Base-by-base conservation (phyloP, 2,797 vertebrate genomes). In the Neoniphon sammara region DNA sequence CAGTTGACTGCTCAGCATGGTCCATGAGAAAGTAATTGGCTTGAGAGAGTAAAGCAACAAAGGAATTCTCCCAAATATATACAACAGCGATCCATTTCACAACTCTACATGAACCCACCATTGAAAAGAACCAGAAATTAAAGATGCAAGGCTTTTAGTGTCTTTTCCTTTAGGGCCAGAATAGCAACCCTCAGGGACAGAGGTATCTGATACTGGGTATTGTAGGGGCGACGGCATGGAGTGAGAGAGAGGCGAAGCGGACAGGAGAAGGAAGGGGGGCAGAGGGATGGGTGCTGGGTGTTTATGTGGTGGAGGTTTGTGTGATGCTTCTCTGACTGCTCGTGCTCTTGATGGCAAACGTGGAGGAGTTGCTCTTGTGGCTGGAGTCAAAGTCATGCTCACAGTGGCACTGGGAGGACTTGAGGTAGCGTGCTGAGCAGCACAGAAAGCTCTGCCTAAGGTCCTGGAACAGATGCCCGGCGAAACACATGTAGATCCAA, bases 401-500 rank as follows among this genome's bases (percentile, higher is more conserved):
- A 0, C 94, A 96, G 0, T 77, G 89, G 10, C 95, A 95, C 78
- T 92, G 92, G 49, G 87, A 91, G 0, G 95, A 88, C 90, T 95
- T 96, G 84, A 95, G 89, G 92, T 93, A 94, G 25, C 50, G 85
- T 56, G 82, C 12, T 2, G 96, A 95, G 77, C 97, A 98, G 92
- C 98, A 99, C 67, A 97, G 90, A 49, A 97, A 92, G 70, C 92
- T 96, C 81, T 96, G 96, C 80, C 95, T 50, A 2, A 99, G 95
- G 84, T 98, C 97, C 0, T 97, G 96, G 92, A 99, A 98, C 72
- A 99, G 96, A 83, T 98, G 97, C 0, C 97, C 97, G 0, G 96
- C 97, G 75, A 99, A 99, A 70, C 96, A 96, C 97, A 99, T 96
- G 94, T 99, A 99, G 95, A 99, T 99, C 97, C 98, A 99, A 54